phyloP scores from a whole-genome alignment of 2,888 invertebrate species.

The Hedya salicella region DNA sequence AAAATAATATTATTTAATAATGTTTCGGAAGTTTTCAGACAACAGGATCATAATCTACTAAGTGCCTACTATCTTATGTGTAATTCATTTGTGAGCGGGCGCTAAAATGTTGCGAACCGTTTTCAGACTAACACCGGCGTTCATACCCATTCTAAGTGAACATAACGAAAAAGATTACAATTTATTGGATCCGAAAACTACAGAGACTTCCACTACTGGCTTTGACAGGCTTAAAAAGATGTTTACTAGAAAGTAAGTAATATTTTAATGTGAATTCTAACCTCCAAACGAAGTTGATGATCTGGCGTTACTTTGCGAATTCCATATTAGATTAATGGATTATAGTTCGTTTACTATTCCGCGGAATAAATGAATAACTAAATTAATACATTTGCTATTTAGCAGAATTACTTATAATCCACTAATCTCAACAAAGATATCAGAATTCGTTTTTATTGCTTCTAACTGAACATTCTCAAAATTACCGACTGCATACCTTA shows the following conservation, averaged over 20 bases:
- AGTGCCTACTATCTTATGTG: neutral
- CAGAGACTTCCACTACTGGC: conserved; percentile 64
- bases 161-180: conserved; percentile 60
- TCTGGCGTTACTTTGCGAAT: no score
- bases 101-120: conserved; percentile 62
- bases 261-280: conserved; percentile 26
- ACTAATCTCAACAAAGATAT: no score
- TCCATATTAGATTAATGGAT: no score
- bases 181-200: conserved; percentile 48
- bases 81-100: neutral
- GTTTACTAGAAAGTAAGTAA: conserved; percentile 77
- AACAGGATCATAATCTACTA: neutral
- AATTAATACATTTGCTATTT: no score
- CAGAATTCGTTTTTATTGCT: no score
- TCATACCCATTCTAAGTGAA: conserved; percentile 59
- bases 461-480: no score
- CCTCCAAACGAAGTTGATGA: conserved; percentile 3
- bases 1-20: neutral
- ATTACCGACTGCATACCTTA: no score
- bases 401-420: no score
- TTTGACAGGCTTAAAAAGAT: conserved; percentile 80
- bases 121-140: conserved; percentile 63
- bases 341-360: no score
- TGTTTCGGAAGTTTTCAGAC: neutral
- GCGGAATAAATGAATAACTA: no score